Base-by-base conservation (phyloP, 2,113 vertebrate species). In the Mionectes macconnelli region DNA sequence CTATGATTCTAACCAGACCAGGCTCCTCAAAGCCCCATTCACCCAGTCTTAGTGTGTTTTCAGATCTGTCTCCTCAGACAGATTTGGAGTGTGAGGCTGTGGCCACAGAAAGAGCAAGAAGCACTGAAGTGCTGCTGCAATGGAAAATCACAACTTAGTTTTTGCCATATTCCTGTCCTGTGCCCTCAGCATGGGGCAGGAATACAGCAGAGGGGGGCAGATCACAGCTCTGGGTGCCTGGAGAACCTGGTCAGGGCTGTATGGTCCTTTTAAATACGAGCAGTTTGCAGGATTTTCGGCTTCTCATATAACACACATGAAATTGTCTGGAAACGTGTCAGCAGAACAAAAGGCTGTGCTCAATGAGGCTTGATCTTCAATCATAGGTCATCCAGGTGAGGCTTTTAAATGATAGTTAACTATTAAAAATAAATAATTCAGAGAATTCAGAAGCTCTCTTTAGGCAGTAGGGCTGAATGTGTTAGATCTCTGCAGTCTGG, bases 401-500 rank as follows among this genome's bases (percentile, higher is more conserved):
- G 82, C 47, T 88, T 93, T 92, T 92, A 95, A 94, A 90, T 94
- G 59, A 93, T 27, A 52, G 63, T 67, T 92, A 95, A 90, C 90
- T 94, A 93, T 84, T 95, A 94, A 93, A 96, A 90, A 96, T 90
- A 96, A 92, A 92, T 96, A 96, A 96, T 95, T 93, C 85, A 95
- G 64, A 70, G 64, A 78, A 94, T 89, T 92, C 79, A 62, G 88
- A 35, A 52, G 56, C 60, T 81, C n/a, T 81, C n/a, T 93, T 73
- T 74, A 56, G 59, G 22, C 60, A 68, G 33, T 20, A 77, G 35
- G 28, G 10, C 56, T 75, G 72, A 92, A 81, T 45, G 25, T 31
- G 72, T 86, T 96, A 86, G 20, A 75, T 84, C 84, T 76, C 72
- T 72, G 44, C 47, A 63, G 47, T 62, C 63, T 87, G 68, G 60